These are phyloP conservation scores for Epinephelus coioides DNA, from an alignment of 2,797 vertebrate genomes.

Conservation along the genomic window DNA sequence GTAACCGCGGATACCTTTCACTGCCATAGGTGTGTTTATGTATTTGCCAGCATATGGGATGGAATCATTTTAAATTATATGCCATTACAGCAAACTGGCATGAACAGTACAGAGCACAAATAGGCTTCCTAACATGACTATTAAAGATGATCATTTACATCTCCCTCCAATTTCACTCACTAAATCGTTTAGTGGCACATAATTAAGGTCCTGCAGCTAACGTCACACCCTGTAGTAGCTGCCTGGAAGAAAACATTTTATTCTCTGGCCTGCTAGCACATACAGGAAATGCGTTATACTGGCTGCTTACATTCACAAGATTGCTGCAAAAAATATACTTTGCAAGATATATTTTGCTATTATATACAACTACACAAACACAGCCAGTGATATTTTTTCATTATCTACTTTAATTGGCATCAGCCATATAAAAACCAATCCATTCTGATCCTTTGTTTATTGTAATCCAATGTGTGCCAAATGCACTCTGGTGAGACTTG, in stretches of 20 bases:
- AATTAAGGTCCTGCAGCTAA: constrained; percentile 6
- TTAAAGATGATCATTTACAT: constrained; percentile 14
- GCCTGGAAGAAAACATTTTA: not conserved
- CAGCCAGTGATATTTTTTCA: not conserved
- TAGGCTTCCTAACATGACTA: constrained; percentile 4
- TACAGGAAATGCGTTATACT: not conserved
- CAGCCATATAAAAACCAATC: no score
- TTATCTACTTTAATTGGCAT: not conserved
- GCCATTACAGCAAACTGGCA: not conserved
- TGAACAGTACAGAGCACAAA: not conserved
- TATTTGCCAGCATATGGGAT: constrained; percentile 5
- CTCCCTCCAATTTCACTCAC: not conserved
- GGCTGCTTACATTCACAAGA: not conserved
- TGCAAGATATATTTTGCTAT: not conserved
- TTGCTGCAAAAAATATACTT: not conserved
- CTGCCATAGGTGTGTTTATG: constrained; percentile 40
- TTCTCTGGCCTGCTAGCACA: not conserved
- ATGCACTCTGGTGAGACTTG: no score
- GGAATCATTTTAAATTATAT: not conserved
- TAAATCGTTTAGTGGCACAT: not conserved
- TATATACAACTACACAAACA: not conserved
- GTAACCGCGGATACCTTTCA: constrained; percentile 52
- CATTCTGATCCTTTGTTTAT: no score
- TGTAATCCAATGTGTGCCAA: no score
- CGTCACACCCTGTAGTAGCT: not conserved